A percentile compares a stretch with the other conserved stretches of the same genome.
Evolutionary conservation across 2,797 vertebrate species (phyloP).

Genomic region (Oreochromis grahami): DNA sequence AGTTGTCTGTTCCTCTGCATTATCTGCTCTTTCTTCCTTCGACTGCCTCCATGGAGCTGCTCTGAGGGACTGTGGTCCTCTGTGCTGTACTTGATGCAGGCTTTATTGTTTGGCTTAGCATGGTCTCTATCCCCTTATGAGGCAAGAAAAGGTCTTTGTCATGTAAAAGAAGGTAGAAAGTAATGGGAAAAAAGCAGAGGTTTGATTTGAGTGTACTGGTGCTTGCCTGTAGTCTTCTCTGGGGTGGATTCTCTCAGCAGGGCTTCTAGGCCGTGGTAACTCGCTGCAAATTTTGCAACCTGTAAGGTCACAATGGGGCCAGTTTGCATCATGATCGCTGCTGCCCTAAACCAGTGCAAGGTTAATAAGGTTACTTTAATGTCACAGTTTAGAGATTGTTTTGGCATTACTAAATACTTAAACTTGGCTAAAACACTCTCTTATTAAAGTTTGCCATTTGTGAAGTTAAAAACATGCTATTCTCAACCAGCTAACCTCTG

Average conservation of each 20-base stretch:
- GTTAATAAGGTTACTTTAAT: neutral
- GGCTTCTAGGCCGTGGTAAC: conserved; percentile 86
- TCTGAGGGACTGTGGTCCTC: conserved; percentile 72
- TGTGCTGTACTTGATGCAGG: conserved; percentile 72
- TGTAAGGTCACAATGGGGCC: conserved; percentile 87
- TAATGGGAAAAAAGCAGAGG: accelerated
- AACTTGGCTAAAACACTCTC: accelerated
- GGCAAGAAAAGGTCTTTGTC: conserved; percentile 23
- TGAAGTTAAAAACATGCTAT: neutral
- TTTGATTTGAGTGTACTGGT: neutral
- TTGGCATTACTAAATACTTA: neutral
- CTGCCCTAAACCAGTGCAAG: conserved; percentile 79
- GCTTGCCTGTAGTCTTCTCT: conserved; percentile 77
- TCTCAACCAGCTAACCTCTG: neutral
- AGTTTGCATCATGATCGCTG: conserved; percentile 89
- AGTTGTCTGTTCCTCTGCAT: conserved; percentile 84
- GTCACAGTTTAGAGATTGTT: neutral
- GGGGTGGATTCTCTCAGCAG: conserved; percentile 80
- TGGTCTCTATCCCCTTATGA: conserved; percentile 60
- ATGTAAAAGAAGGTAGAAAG: conserved; percentile 34
- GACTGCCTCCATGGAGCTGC: conserved; percentile 74
- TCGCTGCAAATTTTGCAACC: conserved; percentile 89
- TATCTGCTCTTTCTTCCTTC: conserved; percentile 75
- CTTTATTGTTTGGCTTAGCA: conserved; percentile 74
- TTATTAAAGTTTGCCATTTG: neutral